Evolutionary conservation across 2,113 vertebrate species (phyloP).

Genomic region (pig (Sus scrofa)): T2T-Sscrofa CM000812.6:179424501-179425000

Average conservation of each 20-base stretch:
- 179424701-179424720: neutral
- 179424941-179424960: neutral
- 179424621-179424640: neutral
- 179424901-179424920: neutral
- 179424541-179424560: no score
- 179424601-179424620: neutral
- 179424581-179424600: no score
- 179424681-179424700: neutral
- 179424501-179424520: neutral
- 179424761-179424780: neutral
- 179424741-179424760: neutral
- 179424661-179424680: neutral
- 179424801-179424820: neutral
- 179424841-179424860: conserved; percentile 11
- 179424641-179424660: neutral
- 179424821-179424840: neutral
- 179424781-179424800: neutral
- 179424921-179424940: neutral
- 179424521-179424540: no score
- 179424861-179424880: neutral
- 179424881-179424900: neutral
- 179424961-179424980: neutral
- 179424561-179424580: no score
- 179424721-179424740: neutral
- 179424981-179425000: neutral